Evolutionary conservation across 2,797 vertebrate genomes (phyloP).

Genomic region (Phataginus tricuspis): DNA sequence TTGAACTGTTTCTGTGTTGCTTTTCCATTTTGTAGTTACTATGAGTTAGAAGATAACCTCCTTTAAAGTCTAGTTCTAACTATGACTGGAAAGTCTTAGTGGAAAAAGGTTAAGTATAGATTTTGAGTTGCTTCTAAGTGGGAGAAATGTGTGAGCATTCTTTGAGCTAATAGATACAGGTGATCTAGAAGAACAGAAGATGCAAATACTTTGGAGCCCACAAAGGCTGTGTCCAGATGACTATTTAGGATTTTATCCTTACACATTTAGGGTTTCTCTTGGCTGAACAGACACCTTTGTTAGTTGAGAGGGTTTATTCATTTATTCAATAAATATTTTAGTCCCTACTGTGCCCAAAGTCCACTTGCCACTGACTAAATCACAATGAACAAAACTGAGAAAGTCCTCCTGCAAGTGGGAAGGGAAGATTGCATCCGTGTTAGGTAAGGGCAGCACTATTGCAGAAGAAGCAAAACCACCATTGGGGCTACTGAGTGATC

Average conservation of each 20-base stretch:
- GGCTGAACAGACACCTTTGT: neutral
- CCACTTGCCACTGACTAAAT: neutral
- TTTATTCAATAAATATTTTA: conserved; percentile 2
- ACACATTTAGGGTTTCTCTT: neutral
- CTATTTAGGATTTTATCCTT: neutral
- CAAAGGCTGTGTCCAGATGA: neutral
- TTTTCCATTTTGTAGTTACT: conserved; percentile 52
- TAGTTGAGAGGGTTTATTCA: conserved; percentile 1
- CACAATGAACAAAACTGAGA: neutral
- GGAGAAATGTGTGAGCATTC: neutral
- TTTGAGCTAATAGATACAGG: neutral
- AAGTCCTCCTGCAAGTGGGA: neutral
- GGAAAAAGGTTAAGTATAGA: conserved; percentile 14
- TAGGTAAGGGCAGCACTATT: neutral
- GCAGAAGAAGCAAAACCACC: neutral
- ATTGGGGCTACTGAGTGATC: no score
- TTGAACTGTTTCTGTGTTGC: conserved; percentile 24
- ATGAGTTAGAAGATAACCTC: neutral
- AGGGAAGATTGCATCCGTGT: neutral
- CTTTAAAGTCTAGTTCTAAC: conserved; percentile 21
- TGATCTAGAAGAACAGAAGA: neutral
- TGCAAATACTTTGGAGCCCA: neutral
- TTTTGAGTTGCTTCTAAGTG: neutral
- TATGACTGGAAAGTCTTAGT: neutral
- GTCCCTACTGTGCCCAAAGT: neutral